Evolutionary conservation across 2,888 invertebrate species (phyloP).

Genomic region (Rosalia funebris): DNA sequence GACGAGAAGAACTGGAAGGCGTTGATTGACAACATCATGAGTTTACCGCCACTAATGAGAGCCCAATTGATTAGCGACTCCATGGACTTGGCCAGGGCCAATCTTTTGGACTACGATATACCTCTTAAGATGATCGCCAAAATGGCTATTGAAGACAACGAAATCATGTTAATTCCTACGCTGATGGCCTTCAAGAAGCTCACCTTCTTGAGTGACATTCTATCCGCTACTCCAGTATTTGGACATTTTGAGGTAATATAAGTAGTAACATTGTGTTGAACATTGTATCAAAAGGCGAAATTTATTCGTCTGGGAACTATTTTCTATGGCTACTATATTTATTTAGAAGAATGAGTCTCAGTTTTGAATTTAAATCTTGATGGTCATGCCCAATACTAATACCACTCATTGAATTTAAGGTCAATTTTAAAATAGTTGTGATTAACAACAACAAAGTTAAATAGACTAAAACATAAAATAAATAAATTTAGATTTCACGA

Average conservation of each 20-base stretch:
- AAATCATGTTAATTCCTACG: slow-evolving; percentile 70
- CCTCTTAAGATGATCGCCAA: slow-evolving; percentile 66
- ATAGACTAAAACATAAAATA: no score
- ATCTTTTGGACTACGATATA: slow-evolving; percentile 68
- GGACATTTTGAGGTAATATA: slow-evolving; percentile 71
- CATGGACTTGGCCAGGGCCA: slow-evolving; percentile 69
- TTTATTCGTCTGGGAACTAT: no score
- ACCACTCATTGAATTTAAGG: no score
- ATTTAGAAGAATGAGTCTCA: no score
- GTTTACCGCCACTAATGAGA: slow-evolving; percentile 69
- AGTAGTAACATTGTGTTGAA: no score
- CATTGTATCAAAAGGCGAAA: no score
- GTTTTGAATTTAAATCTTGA: no score
- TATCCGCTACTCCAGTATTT: slow-evolving; percentile 69
- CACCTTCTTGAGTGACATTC: slow-evolving; percentile 69
- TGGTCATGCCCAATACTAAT: no score
- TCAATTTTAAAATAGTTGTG: no score
- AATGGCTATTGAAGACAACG: slow-evolving; percentile 62
- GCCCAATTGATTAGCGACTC: slow-evolving; percentile 79
- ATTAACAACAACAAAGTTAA: no score
- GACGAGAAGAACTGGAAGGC: slow-evolving; percentile 71
- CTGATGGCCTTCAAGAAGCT: slow-evolving; percentile 68
- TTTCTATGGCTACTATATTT: no score
- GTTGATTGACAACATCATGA: slow-evolving; percentile 66
- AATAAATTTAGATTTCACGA: no score